phyloP scores from a whole-genome alignment of 2,113 vertebrate genomes.

The Prionailurus viverrinus region DNA sequence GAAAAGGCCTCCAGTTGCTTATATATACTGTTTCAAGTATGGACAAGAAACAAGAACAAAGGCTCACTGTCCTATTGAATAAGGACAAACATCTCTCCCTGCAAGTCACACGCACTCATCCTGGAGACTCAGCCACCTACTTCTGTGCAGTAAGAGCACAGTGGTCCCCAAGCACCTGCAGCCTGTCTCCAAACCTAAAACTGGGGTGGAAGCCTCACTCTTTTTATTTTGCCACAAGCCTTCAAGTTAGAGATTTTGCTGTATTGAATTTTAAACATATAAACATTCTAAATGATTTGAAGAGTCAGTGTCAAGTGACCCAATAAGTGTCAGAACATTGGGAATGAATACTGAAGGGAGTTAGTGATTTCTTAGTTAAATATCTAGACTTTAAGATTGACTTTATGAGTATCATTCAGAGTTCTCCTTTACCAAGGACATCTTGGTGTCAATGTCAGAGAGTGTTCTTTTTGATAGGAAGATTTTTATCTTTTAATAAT shows the following conservation, averaged over 20 bases:
- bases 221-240: not conserved
- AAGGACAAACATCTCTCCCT: slow-evolving; percentile 30
- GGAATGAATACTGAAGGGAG: not conserved
- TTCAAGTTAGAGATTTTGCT: not conserved
- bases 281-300: not conserved
- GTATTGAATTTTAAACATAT: not conserved
- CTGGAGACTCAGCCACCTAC: not conserved
- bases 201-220: not conserved
- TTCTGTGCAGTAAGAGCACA: slow-evolving; percentile 46
- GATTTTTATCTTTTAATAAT: not conserved
- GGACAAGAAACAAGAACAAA: not conserved
- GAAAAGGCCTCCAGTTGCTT: not conserved
- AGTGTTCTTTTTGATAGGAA: not conserved
- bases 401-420: not conserved
- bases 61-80: not conserved
- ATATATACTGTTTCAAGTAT: not conserved
- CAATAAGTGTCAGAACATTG: not conserved
- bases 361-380: not conserved
- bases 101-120: not conserved
- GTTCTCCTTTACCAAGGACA: not conserved
- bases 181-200: not conserved
- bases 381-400: not conserved
- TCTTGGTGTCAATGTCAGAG: not conserved
- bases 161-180: not conserved
- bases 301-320: not conserved